Evolutionary conservation across 2,113 vertebrate genomes (phyloP).

Genomic region (Nestor notabilis): DNA sequence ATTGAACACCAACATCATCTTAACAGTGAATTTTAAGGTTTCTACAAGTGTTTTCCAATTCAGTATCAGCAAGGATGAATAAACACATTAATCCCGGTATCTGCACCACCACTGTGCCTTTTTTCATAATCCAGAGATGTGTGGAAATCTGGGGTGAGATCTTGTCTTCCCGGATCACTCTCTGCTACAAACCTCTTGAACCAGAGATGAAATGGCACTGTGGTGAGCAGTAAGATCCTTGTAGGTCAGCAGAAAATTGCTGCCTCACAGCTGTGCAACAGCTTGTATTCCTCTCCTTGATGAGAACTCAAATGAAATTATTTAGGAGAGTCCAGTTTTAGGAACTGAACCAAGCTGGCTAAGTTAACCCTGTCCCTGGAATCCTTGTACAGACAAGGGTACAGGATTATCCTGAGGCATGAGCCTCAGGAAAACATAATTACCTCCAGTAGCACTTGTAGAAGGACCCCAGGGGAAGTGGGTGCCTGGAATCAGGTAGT

Average conservation of each 20-base stretch:
- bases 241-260: background rate
- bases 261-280: background rate
- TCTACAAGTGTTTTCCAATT: background rate
- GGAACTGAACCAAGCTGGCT: background rate
- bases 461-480: background rate
- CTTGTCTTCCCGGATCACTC: background rate
- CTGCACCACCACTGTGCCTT: background rate
- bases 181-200: background rate
- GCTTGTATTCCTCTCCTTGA: background rate
- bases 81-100: background rate
- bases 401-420: background rate
- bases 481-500: background rate
- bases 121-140: background rate
- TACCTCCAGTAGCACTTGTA: background rate
- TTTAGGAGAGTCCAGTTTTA: background rate
- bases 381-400: background rate
- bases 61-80: background rate
- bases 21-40: background rate
- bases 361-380: background rate
- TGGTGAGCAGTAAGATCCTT: background rate
- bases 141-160: background rate
- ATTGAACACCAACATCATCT: background rate
- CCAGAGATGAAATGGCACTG: background rate
- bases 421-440: background rate
- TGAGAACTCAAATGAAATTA: background rate